phyloP scores from a whole-genome alignment of 2,888 invertebrate genomes.

The Ornithoptera alexandrae region DNA sequence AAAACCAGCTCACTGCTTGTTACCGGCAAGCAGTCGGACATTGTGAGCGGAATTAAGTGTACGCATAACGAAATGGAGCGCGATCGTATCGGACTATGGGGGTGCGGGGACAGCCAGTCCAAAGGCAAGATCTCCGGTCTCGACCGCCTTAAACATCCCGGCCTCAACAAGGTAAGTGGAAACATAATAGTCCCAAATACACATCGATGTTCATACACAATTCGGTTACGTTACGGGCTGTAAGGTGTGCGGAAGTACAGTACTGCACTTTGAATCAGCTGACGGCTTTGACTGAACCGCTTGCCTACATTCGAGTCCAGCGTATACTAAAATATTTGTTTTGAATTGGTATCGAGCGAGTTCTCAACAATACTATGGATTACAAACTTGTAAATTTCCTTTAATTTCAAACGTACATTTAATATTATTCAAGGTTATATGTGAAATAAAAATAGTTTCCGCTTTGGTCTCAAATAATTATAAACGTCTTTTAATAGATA shows the following conservation, averaged over 20 bases:
- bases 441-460: conserved; percentile 11
- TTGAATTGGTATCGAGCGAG: not conserved
- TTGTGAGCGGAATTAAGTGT: conserved; percentile 51
- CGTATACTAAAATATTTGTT: conserved; percentile 6
- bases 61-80: conserved; percentile 73
- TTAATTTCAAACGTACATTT: too few species aligned
- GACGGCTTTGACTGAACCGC: conserved; percentile 18
- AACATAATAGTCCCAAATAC: not conserved
- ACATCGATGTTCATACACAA: conserved; percentile 41
- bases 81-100: conserved; percentile 83
- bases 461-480: conserved; percentile 11
- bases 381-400: too few species aligned
- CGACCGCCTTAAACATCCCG: conserved; percentile 84
- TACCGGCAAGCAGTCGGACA: conserved; percentile 60
- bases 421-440: conserved; percentile 6
- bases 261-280: conserved; percentile 26
- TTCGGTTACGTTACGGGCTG: conserved; percentile 61
- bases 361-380: too few species aligned
- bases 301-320: conserved; percentile 6
- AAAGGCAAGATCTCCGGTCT: conserved; percentile 81
- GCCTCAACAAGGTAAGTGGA: conserved; percentile 83
- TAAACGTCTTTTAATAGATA: conserved; percentile 5
- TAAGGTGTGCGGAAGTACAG: conserved; percentile 48
- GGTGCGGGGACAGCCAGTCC: conserved; percentile 79
- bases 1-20: conserved; percentile 57